Conservation (phyloP, 2,888 invertebrate species). For the Callyntrura sp. region DNA sequence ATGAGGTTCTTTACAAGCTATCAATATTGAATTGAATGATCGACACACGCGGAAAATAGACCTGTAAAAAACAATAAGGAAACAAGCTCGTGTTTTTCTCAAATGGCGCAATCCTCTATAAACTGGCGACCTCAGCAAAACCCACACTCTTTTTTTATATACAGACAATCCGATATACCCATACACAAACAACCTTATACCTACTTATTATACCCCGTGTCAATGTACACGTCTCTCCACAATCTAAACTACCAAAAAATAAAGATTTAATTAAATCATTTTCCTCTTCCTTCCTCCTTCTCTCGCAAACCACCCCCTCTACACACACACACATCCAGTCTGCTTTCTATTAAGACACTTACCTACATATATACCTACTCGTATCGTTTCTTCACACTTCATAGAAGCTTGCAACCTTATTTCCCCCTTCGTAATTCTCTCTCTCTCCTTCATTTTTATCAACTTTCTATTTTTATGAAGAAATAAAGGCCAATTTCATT, state of each 20-base stretch:
- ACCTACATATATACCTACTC: background rate
- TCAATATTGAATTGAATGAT: conserved; percentile 11
- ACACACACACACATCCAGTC: background rate
- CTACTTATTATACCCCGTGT: background rate
- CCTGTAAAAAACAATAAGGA: too few species aligned
- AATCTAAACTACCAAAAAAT: background rate
- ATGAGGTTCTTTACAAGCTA: background rate
- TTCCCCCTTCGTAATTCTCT: background rate
- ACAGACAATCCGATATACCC: too few species aligned
- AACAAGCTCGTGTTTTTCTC: too few species aligned
- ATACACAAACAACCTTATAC: too few species aligned
- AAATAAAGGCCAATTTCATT: conserved; percentile 63
- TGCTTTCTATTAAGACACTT: too few species aligned
- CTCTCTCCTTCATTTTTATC: conserved; percentile 17
- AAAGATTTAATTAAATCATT: conserved; percentile 55
- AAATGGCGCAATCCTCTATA: too few species aligned
- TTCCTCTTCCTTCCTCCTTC: conserved; percentile 14
- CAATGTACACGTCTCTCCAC: background rate
- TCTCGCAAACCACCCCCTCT: background rate
- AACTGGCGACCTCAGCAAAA: background rate
- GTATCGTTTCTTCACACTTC: conserved; percentile 28
- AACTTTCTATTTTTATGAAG: conserved; percentile 54
- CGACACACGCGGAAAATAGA: too few species aligned
- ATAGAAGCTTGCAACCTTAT: too few species aligned
- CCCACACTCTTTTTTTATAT: too few species aligned